Conservation (phyloP, 2,113 vertebrate genomes). For the Nycticryphes semicollaris region DNA sequence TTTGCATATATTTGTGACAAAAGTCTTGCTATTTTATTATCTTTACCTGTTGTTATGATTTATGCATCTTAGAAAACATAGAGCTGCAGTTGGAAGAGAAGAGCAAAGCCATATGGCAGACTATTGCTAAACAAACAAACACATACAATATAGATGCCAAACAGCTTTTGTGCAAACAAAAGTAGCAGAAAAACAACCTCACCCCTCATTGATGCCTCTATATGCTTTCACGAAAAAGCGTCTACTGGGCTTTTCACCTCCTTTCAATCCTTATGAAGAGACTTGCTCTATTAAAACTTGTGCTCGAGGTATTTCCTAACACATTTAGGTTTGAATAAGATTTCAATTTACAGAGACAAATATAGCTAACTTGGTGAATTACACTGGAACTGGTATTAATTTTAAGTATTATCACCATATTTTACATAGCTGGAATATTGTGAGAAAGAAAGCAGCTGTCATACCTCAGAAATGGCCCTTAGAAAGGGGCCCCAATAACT, state of each 20-base stretch:
- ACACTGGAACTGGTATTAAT: not conserved
- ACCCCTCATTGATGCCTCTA: not conserved
- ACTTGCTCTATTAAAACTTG: rapidly evolving
- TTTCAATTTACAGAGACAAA: not conserved
- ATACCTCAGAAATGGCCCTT: not conserved
- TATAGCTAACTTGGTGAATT: not conserved
- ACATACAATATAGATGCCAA: not conserved
- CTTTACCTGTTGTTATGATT: slow-evolving; percentile 2
- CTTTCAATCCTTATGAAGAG: not conserved
- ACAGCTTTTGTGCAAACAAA: slow-evolving; percentile 11
- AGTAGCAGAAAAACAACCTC: not conserved
- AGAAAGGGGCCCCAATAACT: not conserved
- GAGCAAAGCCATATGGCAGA: slow-evolving; percentile 33
- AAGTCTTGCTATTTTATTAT: not conserved
- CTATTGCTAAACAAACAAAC: slow-evolving; percentile 36
- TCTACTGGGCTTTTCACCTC: not conserved
- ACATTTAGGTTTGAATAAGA: not conserved
- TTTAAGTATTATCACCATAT: not conserved
- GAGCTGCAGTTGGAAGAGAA: not conserved
- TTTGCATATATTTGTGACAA: not conserved
- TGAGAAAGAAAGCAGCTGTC: not conserved
- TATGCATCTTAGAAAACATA: not conserved
- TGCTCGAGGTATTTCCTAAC: not conserved
- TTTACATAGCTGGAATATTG: not conserved
- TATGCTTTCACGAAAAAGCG: not conserved